phyloP scores from a whole-genome alignment of 2,888 invertebrate species.

The Melanchra persicariae region DNA sequence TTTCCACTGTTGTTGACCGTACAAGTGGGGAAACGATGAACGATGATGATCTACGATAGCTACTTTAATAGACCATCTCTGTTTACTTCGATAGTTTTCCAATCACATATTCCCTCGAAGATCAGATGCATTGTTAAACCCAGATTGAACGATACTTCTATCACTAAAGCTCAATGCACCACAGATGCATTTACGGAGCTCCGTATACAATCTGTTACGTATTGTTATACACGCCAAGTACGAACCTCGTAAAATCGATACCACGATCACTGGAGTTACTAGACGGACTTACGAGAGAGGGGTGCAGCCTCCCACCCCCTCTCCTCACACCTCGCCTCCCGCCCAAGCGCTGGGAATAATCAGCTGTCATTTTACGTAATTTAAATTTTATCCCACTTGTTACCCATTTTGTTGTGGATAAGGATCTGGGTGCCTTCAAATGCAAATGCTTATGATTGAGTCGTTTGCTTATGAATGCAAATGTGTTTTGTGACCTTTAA shows the following conservation, averaged over 20 bases:
- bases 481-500: slow-evolving; percentile 25
- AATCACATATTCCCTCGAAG: slow-evolving; percentile 4
- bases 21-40: background rate
- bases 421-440: slow-evolving; percentile 20
- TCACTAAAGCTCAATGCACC: slow-evolving; percentile 34
- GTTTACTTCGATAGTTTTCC: background rate
- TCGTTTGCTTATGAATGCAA: slow-evolving; percentile 41
- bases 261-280: slow-evolving; percentile 66
- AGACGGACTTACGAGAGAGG: slow-evolving; percentile 62
- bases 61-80: background rate
- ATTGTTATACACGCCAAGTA: slow-evolving; percentile 51
- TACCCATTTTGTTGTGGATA: slow-evolving; percentile 56
- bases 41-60: too few species aligned
- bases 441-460: slow-evolving; percentile 46
- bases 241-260: slow-evolving; percentile 70
- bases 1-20: too few species aligned
- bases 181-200: slow-evolving; percentile 36
- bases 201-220: slow-evolving; percentile 42
- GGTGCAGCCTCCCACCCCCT: slow-evolving; percentile 50
- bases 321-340: background rate
- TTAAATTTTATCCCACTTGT: slow-evolving; percentile 66
- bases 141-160: slow-evolving; percentile 21
- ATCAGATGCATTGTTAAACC: slow-evolving; percentile 28
- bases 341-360: slow-evolving; percentile 64
- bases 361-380: slow-evolving; percentile 72